These are phyloP conservation scores for Artibeus lituratus DNA, from an alignment of 2,797 vertebrate genomes.

Conservation along the genomic window DNA sequence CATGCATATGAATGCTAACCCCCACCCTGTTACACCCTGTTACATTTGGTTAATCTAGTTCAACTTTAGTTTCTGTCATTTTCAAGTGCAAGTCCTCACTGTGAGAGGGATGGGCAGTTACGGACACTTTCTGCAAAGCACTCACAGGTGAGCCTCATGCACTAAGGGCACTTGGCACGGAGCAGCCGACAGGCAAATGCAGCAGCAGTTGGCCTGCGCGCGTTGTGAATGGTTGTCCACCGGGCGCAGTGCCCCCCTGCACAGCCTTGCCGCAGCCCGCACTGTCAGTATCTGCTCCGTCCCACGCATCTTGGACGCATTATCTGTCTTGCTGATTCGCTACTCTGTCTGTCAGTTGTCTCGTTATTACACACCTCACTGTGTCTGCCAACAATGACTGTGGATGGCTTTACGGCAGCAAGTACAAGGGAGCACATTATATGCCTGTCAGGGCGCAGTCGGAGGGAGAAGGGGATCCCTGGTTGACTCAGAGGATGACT, in stretches of 20 bases:
- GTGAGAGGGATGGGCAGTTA: not conserved
- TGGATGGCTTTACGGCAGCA: not conserved
- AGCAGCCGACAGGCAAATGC: too few relatives aligned
- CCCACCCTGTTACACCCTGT: too few relatives aligned
- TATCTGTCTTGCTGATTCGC: not conserved
- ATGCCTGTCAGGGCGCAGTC: not conserved
- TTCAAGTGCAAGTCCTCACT: not conserved
- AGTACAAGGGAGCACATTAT: not conserved
- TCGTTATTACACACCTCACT: not conserved
- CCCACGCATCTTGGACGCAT: not conserved
- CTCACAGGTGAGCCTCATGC: not conserved
- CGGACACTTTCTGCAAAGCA: not conserved
- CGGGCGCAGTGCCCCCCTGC: fast-evolving
- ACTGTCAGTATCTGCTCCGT: not conserved
- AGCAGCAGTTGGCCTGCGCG: fast-evolving
- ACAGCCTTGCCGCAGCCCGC: too few relatives aligned
- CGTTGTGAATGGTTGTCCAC: fast-evolving
- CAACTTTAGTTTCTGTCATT: not conserved
- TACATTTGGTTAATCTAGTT: not conserved
- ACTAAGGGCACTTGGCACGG: not conserved
- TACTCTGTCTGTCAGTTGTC: not conserved
- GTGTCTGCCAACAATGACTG: not conserved
- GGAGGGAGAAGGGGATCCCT: not conserved
- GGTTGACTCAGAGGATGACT: constrained; percentile 37
- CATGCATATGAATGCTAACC: not conserved